Evolutionary conservation across 2,113 vertebrate genomes (phyloP), one percentile per base, ranked within the genome.

Genomic region (Columba janthina): DNA sequence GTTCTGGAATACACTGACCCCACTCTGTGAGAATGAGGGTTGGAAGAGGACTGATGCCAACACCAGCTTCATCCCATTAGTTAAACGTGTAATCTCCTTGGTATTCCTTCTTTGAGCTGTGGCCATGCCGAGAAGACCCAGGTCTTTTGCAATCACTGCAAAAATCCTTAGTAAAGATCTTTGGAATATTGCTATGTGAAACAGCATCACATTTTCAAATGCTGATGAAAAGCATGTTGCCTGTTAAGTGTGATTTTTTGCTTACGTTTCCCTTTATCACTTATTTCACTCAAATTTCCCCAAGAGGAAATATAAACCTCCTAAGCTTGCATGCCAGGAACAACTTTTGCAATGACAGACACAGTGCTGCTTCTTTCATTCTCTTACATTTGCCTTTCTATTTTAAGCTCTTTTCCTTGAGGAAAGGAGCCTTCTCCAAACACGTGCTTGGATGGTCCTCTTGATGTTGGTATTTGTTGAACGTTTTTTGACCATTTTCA

Each of bases 251-350:
- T 85, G 64, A 86, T 61, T 85, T 91, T 44, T 91, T 96, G 70
- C 31, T 95, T 94, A 93, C 74, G 51, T 88, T 95, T 90, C 67
- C 42, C 56, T 89, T 88, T 90, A 71, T 93, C 90, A 81, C 70
- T 89, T 78, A 75, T 81, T 95, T 75, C 74, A 15, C 24, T 95
- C 65, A 36, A 34, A 74, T 54, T 88, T 93, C 70, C 67, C 87
- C 82, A 82, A 56, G 38, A 71, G 51, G 81, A 87, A 87, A 85
- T 81, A 81, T 91, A 88, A 93, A 74, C 46, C 70, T 91, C 70
- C 70, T 40, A 31, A 54, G 32, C 48, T 75, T 81, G 22, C 36
- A 46, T 6, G 2, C 60, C 61, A 78, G 74, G 31, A 88, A 65
- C 57, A 36, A 58, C 66, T 89, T 44, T 71, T 12, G 24, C 89